Conservation (phyloP, 2,797 vertebrate species). For the Pitangus sulphuratus region DNA sequence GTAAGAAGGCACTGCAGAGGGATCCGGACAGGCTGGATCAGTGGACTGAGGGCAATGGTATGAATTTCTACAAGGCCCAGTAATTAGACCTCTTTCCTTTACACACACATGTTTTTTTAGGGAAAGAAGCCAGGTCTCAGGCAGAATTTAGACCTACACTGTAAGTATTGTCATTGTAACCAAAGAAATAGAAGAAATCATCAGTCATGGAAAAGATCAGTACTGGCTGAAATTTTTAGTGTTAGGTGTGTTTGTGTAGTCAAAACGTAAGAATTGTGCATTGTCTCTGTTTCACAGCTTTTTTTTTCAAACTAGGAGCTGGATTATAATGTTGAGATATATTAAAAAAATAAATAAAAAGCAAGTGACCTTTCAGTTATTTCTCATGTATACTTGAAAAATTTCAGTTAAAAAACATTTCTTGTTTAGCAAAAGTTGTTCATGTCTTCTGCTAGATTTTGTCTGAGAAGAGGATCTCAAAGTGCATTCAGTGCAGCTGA, state of each 20-base stretch:
- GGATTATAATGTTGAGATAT: neutral
- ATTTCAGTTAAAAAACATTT: neutral
- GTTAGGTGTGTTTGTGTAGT: neutral
- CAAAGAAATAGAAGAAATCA: neutral
- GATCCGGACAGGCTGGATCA: neutral
- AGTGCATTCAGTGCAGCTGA: neutral
- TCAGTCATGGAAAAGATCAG: neutral
- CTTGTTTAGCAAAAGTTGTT: neutral
- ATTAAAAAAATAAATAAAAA: neutral
- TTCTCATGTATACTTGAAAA: neutral
- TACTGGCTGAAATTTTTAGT: neutral
- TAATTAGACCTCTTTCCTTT: neutral
- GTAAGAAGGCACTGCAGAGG: neutral
- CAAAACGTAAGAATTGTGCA: neutral
- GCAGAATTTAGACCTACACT: neutral
- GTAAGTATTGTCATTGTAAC: neutral
- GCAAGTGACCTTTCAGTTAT: neutral
- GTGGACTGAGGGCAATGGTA: neutral
- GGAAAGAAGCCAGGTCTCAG: neutral
- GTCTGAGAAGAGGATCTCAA: neutral
- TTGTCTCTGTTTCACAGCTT: neutral
- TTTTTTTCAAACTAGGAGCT: neutral
- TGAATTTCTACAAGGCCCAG: neutral
- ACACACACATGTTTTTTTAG: neutral
- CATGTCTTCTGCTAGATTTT: neutral